Conservation (phyloP, 30 jellyfish, hydroid and myxozoan genomes). For the Mastigias papua region DNA sequence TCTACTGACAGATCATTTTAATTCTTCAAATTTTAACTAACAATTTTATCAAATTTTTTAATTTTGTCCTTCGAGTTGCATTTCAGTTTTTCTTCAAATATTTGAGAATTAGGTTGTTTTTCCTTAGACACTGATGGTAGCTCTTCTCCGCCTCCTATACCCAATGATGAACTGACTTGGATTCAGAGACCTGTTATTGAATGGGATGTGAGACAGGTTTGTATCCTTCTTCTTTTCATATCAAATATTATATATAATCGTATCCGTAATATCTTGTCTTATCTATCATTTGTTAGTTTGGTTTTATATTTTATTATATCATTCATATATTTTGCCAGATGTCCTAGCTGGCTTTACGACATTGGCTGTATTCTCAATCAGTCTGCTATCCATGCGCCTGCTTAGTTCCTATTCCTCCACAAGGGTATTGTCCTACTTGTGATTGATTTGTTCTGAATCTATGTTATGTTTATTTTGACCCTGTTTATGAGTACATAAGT, state of each 20-base stretch:
- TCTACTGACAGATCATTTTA: too few relatives aligned
- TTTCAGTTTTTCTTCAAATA: background rate
- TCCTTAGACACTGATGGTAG: conserved; percentile 24
- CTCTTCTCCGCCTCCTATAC: conserved; percentile 17
- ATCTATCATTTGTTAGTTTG: background rate
- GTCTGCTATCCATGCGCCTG: too few relatives aligned
- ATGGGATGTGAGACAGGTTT: conserved; percentile 96
- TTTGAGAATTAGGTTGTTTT: background rate
- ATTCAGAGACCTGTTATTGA: conserved; percentile 75
- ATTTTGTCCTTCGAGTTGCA: background rate
- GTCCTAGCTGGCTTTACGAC: too few relatives aligned
- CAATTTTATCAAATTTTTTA: too few relatives aligned
- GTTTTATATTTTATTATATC: too few relatives aligned
- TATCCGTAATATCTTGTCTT: background rate
- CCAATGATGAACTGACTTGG: conserved; percentile 49
- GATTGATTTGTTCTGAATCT: too few relatives aligned
- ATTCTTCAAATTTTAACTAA: background rate
- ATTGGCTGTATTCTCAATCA: too few relatives aligned
- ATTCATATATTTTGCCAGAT: too few relatives aligned
- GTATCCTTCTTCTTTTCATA: background rate
- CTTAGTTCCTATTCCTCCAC: too few relatives aligned
- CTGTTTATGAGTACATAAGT: too few relatives aligned
- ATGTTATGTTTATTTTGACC: too few relatives aligned
- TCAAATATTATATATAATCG: background rate
- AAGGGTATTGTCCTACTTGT: too few relatives aligned